Conservation (phyloP, 2,797 vertebrate species). For the Parambassis ranga region DNA sequence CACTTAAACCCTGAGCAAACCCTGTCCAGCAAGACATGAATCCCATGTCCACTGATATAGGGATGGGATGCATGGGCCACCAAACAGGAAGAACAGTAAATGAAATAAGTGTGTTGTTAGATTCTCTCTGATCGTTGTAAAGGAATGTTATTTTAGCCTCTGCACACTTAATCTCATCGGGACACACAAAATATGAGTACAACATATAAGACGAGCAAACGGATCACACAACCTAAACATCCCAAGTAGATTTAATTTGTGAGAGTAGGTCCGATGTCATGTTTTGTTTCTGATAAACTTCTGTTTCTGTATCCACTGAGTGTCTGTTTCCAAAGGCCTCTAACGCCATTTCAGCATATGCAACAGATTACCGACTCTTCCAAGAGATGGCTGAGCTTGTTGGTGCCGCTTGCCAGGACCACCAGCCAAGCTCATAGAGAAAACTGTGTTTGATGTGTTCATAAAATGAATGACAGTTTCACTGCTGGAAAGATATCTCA, state of each 20-base stretch:
- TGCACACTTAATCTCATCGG: conserved; percentile 27
- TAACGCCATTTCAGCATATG: conserved; percentile 47
- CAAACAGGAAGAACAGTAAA: background rate
- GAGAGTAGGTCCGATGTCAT: conserved; percentile 26
- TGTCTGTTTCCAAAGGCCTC: conserved; percentile 31
- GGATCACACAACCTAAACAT: conserved; percentile 55
- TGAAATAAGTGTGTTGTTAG: background rate
- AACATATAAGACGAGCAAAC: conserved; percentile 32
- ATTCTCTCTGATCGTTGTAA: background rate
- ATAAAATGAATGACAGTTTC: conserved; percentile 67
- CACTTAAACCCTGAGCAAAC: background rate
- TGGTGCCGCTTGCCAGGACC: conserved; percentile 61
- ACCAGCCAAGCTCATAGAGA: conserved; percentile 54
- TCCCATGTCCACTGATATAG: too few relatives aligned
- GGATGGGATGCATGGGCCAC: too few relatives aligned
- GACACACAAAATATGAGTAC: conserved; percentile 21
- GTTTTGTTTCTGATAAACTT: conserved; percentile 46
- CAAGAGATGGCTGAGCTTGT: conserved; percentile 54
- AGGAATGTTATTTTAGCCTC: background rate
- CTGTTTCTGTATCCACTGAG: conserved; percentile 14
- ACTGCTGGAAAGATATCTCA: conserved; percentile 57
- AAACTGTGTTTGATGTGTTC: conserved; percentile 51
- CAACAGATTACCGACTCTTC: conserved; percentile 58
- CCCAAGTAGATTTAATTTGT: conserved; percentile 47
- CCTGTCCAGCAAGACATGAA: too few relatives aligned